These are phyloP conservation scores for Acomys russatus DNA, from an alignment of 2,797 vertebrate species.

Conservation along the genomic window DNA sequence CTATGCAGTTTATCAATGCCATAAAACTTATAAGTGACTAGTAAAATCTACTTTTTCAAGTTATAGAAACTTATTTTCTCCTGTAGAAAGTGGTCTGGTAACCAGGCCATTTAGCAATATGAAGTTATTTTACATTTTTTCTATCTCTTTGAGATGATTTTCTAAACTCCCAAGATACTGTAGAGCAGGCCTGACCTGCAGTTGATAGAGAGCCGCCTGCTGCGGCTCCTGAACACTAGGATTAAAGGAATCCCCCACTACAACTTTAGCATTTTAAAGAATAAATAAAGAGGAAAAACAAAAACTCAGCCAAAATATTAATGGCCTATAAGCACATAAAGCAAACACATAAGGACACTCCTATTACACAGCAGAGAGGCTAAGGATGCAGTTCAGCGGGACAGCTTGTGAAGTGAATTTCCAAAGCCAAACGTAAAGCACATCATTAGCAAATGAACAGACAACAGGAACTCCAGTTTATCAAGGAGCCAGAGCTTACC, in stretches of 20 bases:
- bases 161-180: neutral
- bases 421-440: neutral
- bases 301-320: neutral
- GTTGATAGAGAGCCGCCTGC: neutral
- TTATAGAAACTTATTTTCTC: constrained; percentile 57
- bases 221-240: neutral
- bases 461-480: neutral
- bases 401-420: neutral
- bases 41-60: constrained; percentile 58
- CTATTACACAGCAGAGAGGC: neutral
- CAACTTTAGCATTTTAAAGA: constrained; percentile 21
- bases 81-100: constrained; percentile 10
- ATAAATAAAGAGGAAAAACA: constrained; percentile 35
- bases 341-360: neutral
- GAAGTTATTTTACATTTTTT: constrained; percentile 55
- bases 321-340: neutral
- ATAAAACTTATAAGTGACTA: neutral
- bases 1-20: constrained; percentile 13
- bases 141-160: constrained; percentile 46
- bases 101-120: neutral
- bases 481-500: constrained; percentile 17
- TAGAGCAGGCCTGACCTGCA: neutral
- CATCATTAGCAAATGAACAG: neutral
- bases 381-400: neutral
- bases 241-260: neutral